A percentile compares a stretch with the other conserved stretches of the same genome.
These are phyloP conservation scores for Eucidaris tribuloides DNA, from an alignment of 35 echinoderm and acorn worm genomes.

Conservation along the genomic window DNA sequence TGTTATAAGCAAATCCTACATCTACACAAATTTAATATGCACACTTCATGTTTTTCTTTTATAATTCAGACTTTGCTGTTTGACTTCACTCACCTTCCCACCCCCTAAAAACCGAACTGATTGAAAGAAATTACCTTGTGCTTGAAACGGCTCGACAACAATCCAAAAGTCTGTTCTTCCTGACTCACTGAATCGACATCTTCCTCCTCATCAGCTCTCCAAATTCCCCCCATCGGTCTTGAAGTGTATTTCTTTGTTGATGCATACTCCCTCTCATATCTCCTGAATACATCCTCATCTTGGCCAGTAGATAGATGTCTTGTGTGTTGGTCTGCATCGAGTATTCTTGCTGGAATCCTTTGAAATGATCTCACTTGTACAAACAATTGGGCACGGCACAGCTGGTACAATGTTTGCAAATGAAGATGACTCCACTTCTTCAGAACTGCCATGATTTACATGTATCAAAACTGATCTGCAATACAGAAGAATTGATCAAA, in stretches of 20 bases:
- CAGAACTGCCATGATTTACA: too few species aligned
- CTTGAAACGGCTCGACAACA: slow-evolving; percentile 13
- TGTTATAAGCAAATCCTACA: not conserved
- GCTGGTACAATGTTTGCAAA: too few species aligned
- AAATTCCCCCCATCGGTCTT: not conserved
- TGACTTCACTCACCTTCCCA: not conserved
- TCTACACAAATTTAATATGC: not conserved
- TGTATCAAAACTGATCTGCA: too few species aligned
- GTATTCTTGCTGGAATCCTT: too few species aligned
- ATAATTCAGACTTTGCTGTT: not conserved
- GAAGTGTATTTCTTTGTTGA: slow-evolving; percentile 29
- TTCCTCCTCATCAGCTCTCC: not conserved
- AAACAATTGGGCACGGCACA: too few species aligned
- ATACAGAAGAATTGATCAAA: too few species aligned
- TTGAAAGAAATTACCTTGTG: slow-evolving; percentile 12
- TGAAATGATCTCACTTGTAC: too few species aligned
- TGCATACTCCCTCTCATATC: slow-evolving; percentile 14
- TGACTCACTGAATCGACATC: not conserved
- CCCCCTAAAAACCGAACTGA: not conserved
- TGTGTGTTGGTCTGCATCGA: too few species aligned
- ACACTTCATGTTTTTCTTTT: not conserved
- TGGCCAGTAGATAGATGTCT: too few species aligned
- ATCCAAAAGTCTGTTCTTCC: slow-evolving; percentile 39
- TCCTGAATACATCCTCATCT: not conserved
- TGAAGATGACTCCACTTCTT: too few species aligned